Evolutionary conservation across 2,888 invertebrate species (phyloP).

Genomic region (Chrysodeixis includens): DNA sequence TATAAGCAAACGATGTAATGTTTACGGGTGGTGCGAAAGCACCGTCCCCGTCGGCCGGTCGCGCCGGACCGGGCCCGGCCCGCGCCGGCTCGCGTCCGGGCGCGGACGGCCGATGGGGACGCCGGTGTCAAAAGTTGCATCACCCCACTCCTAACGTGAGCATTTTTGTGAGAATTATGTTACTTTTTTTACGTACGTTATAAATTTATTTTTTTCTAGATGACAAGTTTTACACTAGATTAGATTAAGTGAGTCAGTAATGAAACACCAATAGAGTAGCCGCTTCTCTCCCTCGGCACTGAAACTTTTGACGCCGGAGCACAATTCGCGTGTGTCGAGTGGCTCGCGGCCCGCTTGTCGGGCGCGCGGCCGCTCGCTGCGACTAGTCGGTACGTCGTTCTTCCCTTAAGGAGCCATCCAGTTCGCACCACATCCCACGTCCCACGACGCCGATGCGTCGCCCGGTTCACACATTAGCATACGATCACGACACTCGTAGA

Average conservation of each 20-base stretch:
- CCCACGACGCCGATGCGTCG: slow-evolving; percentile 51
- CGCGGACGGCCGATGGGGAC: slow-evolving; percentile 42
- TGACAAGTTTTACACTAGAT: slow-evolving; percentile 88
- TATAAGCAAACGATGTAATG: slow-evolving; percentile 85
- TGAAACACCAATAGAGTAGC: slow-evolving; percentile 89
- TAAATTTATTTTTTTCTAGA: slow-evolving; percentile 85
- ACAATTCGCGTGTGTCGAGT: slow-evolving; percentile 66
- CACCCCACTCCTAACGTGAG: slow-evolving; percentile 86
- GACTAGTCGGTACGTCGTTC: slow-evolving; percentile 58
- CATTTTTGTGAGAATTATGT: slow-evolving; percentile 89
- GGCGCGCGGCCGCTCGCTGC: slow-evolving; percentile 42
- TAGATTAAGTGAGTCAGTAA: slow-evolving; percentile 89
- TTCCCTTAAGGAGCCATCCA: slow-evolving; percentile 61
- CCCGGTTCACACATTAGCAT: slow-evolving; percentile 78
- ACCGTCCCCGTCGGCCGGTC: slow-evolving; percentile 39
- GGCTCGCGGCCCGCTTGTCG: slow-evolving; percentile 43
- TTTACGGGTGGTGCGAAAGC: slow-evolving; percentile 65
- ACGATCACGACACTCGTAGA: slow-evolving; percentile 87
- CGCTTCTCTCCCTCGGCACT: slow-evolving; percentile 88
- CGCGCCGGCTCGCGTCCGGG: slow-evolving; percentile 23
- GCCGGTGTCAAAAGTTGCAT: slow-evolving; percentile 79
- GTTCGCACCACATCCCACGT: slow-evolving; percentile 57
- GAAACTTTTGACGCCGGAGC: slow-evolving; percentile 85
- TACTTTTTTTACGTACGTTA: slow-evolving; percentile 87
- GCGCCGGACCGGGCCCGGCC: slow-evolving; percentile 33